Conservation (phyloP, 2,797 vertebrate species). For the Urocyon cinereoargenteus region DNA sequence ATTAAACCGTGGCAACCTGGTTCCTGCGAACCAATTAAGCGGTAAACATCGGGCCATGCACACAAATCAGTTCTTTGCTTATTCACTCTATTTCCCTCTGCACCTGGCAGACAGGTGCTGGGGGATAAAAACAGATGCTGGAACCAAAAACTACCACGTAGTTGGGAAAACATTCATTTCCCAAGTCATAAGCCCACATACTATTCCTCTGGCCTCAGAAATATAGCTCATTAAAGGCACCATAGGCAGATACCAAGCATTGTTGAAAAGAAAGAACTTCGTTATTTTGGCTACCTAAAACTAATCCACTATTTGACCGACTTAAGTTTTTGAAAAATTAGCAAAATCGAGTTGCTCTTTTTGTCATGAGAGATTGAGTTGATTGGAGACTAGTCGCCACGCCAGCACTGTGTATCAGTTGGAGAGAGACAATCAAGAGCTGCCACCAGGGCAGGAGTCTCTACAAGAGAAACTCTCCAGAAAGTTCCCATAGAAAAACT, state of each 20-base stretch:
- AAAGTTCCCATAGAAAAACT: conserved; percentile 77
- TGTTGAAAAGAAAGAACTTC: not conserved
- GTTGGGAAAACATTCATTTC: not conserved
- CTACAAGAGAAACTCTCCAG: conserved; percentile 10
- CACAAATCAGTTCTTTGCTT: not conserved
- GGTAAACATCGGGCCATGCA: not conserved
- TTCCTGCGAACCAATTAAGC: not conserved
- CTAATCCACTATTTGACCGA: not conserved
- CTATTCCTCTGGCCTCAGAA: not conserved
- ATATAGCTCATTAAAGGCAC: not conserved
- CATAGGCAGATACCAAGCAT: not conserved
- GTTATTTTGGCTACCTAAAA: not conserved
- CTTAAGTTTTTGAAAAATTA: not conserved
- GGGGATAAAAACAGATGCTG: not conserved
- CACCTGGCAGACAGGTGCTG: not conserved
- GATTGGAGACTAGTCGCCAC: not conserved
- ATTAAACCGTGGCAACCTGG: not conserved
- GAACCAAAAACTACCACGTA: not conserved
- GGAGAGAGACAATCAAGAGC: not conserved
- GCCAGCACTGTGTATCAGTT: not conserved
- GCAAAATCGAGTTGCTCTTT: not conserved
- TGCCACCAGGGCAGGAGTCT: not conserved
- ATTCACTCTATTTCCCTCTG: not conserved
- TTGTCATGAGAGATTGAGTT: not conserved
- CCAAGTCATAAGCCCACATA: not conserved